A percentile compares a stretch with the other conserved stretches of the same genome.
phyloP scores from a whole-genome alignment of 2,888 invertebrate species.

The Nomada lathburiana region DNA sequence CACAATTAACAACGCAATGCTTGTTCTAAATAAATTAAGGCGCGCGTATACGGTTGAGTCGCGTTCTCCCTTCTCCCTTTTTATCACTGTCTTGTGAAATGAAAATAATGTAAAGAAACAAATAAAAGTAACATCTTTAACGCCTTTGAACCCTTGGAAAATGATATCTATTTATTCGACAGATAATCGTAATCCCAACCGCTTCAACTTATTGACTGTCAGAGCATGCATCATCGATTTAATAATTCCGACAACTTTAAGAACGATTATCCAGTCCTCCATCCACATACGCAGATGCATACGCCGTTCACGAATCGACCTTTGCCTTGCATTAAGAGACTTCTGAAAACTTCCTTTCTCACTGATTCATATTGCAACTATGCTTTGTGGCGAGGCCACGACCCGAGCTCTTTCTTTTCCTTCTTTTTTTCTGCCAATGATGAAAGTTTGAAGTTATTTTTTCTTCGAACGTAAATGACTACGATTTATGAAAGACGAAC shows the following conservation, averaged over 20 bases:
- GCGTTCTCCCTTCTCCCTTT: not conserved
- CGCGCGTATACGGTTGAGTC: no score
- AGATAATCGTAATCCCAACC: constrained; percentile 14
- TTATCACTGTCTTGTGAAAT: no score
- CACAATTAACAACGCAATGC: not conserved
- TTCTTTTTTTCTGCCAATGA: not conserved
- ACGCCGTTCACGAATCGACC: not conserved
- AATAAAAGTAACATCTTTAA: constrained; percentile 3
- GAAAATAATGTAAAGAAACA: not conserved
- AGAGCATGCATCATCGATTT: constrained; percentile 25
- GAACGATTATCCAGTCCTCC: constrained; percentile 13
- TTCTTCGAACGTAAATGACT: constrained; percentile 12
- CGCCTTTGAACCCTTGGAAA: not conserved
- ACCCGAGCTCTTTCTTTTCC: not conserved
- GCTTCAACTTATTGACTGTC: constrained; percentile 14
- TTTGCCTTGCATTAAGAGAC: constrained; percentile 16
- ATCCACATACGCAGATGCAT: constrained; percentile 9
- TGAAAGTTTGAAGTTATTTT: constrained; percentile 2
- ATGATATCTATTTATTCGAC: constrained; percentile 12
- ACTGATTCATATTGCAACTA: constrained; percentile 5
- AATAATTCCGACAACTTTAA: constrained; percentile 20
- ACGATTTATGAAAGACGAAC: constrained; percentile 37
- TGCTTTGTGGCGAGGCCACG: not conserved
- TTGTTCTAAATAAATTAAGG: not conserved
- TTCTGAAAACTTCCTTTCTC: constrained; percentile 17